A percentile compares a stretch with the other conserved stretches of the same genome.
Evolutionary conservation across 2,797 vertebrate genomes (phyloP).

Genomic region (Octomys mimax): DNA sequence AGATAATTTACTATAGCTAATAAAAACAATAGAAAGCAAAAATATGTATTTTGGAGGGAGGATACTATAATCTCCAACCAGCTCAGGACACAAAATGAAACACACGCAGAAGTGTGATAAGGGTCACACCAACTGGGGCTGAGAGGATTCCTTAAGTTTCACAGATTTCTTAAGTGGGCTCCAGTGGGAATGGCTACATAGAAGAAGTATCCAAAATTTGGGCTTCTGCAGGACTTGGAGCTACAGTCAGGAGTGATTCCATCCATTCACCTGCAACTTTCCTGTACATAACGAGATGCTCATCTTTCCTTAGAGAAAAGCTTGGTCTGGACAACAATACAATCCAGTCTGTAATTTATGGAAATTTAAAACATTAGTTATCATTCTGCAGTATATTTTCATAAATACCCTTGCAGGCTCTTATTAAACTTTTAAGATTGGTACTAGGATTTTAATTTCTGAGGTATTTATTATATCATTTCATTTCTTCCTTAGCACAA

Average conservation of each 20-base stretch:
- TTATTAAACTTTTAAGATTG: conserved; percentile 87
- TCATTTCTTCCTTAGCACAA: conserved; percentile 83
- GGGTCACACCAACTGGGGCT: not conserved
- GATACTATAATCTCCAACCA: not conserved
- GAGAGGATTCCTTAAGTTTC: not conserved
- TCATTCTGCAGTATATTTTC: conserved; percentile 83
- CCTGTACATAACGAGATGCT: conserved; percentile 81
- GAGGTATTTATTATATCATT: conserved; percentile 83
- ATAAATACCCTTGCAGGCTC: conserved; percentile 76
- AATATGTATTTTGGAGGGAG: not conserved
- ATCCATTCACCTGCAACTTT: conserved; percentile 38
- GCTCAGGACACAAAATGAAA: not conserved
- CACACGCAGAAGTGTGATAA: not conserved
- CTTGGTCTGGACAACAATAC: conserved; percentile 67
- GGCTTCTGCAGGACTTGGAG: fast-evolving
- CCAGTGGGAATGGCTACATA: fast-evolving
- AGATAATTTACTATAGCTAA: not conserved
- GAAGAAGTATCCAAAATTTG: not conserved
- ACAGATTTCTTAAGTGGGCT: not conserved
- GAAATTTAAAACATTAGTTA: conserved; percentile 83
- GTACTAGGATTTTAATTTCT: conserved; percentile 85
- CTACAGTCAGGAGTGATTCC: not conserved
- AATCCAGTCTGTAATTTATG: conserved; percentile 82
- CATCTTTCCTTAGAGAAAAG: conserved; percentile 74
- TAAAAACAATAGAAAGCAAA: not conserved